Evolutionary conservation across 2,888 invertebrate genomes (phyloP).

Genomic region (Subacronicta megacephala): DNA sequence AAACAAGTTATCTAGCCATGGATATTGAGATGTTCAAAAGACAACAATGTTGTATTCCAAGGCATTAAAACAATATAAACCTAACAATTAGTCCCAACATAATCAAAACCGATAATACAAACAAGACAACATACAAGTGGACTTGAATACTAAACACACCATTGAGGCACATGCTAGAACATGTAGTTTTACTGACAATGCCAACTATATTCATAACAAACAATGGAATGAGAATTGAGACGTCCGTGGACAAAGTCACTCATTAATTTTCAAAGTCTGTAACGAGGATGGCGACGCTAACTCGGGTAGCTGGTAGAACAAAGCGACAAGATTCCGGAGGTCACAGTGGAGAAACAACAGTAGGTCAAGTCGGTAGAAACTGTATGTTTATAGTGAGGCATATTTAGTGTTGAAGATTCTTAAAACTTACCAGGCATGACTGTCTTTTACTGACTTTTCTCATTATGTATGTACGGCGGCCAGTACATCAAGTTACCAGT

Average conservation of each 20-base stretch:
- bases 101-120: constrained; percentile 49
- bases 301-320: constrained; percentile 65
- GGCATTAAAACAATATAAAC: constrained; percentile 30
- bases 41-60: constrained; percentile 7
- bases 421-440: too few relatives aligned
- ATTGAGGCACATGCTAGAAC: constrained; percentile 46
- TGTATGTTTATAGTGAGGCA: not conserved
- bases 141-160: constrained; percentile 58
- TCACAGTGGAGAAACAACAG: constrained; percentile 35
- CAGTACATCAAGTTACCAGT: too few relatives aligned
- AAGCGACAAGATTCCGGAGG: constrained; percentile 47
- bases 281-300: constrained; percentile 68
- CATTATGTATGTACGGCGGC: too few relatives aligned
- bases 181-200: constrained; percentile 59
- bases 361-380: constrained; percentile 29
- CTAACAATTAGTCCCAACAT: constrained; percentile 47
- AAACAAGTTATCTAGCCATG: not conserved
- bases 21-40: constrained; percentile 1
- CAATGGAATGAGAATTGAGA: constrained; percentile 72
- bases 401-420: too few relatives aligned
- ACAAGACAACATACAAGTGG: constrained; percentile 51
- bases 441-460: too few relatives aligned
- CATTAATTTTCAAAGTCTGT: constrained; percentile 85
- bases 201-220: constrained; percentile 66
- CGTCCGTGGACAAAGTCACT: constrained; percentile 73